Conservation (phyloP, 2,113 vertebrate genomes). For the Dromiciops gliroides region DNA sequence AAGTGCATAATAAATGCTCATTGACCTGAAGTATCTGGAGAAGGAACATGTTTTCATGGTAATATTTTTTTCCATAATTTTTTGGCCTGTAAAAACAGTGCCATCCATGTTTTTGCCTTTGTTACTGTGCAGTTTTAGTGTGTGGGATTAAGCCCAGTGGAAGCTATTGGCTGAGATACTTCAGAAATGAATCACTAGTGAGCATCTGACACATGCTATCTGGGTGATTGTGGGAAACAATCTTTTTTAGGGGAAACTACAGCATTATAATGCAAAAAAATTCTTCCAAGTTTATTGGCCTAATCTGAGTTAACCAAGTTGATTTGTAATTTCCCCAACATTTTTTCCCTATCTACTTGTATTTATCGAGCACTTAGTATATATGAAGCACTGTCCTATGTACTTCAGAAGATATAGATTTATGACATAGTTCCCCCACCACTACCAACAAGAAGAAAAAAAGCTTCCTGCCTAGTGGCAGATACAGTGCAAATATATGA, state of each 20-base stretch:
- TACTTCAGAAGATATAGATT: not conserved
- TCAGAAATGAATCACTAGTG: not conserved
- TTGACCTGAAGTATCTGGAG: constrained; percentile 2
- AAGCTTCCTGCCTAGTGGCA: not conserved
- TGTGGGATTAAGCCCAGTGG: constrained; percentile 17
- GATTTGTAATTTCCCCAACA: not conserved
- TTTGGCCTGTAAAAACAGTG: constrained; percentile 10
- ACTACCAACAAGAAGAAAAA: not conserved
- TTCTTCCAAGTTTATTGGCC: not conserved
- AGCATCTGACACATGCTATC: not conserved
- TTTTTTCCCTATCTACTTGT: not conserved
- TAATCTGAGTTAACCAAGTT: constrained; percentile 19
- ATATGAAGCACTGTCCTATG: not conserved
- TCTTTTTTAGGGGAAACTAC: constrained; percentile 19
- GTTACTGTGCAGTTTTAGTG: constrained; percentile 17
- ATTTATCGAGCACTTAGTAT: not conserved
- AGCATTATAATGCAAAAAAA: not conserved
- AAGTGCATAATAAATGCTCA: not conserved
- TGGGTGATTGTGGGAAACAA: not conserved
- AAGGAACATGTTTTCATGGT: constrained; percentile 15
- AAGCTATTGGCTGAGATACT: constrained; percentile 43
- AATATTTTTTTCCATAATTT: constrained; percentile 38
- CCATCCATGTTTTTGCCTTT: constrained; percentile 31
- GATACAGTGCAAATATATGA: not conserved
- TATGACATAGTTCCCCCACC: not conserved